A percentile compares a stretch with the other conserved stretches of the same genome.
phyloP scores from a whole-genome alignment of 2,888 invertebrate species.

The Hydrotaea cyrtoneurina region DNA sequence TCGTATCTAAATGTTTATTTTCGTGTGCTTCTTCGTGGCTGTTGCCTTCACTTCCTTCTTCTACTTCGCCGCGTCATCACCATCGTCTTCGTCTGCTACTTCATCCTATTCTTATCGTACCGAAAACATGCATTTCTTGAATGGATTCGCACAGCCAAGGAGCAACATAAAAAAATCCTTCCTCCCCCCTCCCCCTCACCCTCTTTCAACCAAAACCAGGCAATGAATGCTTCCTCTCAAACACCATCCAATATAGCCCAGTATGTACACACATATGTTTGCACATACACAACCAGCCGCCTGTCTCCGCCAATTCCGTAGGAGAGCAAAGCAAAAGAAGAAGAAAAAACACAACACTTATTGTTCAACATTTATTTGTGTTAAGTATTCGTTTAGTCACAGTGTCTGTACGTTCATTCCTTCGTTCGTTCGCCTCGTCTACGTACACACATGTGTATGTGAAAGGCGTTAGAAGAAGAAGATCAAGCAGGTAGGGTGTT shows the following conservation, averaged over 20 bases:
- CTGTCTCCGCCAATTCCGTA: not conserved
- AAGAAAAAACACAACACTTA: not conserved
- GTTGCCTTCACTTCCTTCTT: not conserved
- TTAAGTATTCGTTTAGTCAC: slow-evolving; percentile 28
- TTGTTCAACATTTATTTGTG: slow-evolving; percentile 30
- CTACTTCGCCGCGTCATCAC: not conserved
- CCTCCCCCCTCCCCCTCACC: no score
- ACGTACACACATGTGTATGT: not conserved
- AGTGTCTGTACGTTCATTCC: slow-evolving; percentile 6
- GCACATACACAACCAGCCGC: no score
- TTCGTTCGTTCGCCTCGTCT: not conserved
- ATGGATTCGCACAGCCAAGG: slow-evolving; percentile 1
- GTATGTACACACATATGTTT: not conserved
- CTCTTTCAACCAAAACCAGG: not conserved
- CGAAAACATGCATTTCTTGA: slow-evolving; percentile 28
- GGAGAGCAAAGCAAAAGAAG: not conserved
- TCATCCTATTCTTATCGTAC: slow-evolving; percentile 19
- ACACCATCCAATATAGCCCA: not conserved
- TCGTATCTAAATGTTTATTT: slow-evolving; percentile 34
- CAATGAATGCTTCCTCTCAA: slow-evolving; percentile 2
- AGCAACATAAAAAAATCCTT: slow-evolving; percentile 5
- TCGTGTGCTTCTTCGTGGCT: not conserved
- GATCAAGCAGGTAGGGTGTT: not conserved
- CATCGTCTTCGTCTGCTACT: not conserved
- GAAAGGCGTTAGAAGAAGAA: not conserved